Evolutionary conservation across 2,888 invertebrate genomes (phyloP).

Genomic region (Sphecodes monilicornis): DNA sequence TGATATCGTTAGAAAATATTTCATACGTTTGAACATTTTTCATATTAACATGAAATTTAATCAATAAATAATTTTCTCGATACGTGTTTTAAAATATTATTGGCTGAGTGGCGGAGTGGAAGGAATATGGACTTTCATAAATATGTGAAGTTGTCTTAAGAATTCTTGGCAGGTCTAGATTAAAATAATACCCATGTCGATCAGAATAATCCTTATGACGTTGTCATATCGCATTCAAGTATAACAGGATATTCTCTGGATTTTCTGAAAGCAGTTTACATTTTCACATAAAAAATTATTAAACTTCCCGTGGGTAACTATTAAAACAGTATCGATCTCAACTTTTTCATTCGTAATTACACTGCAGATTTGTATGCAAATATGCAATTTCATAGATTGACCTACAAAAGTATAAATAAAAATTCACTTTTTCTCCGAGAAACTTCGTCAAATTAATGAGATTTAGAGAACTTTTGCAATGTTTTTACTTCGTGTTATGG

Average conservation of each 20-base stretch:
- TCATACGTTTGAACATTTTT: neutral
- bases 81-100: neutral
- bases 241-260: neutral
- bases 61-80: too few relatives aligned
- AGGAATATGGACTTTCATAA: neutral
- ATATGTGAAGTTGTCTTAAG: slow-evolving; percentile 9
- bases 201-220: slow-evolving; percentile 28
- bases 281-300: neutral
- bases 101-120: neutral
- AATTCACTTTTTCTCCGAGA: neutral
- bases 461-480: neutral
- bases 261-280: neutral
- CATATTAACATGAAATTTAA: too few relatives aligned
- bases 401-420: neutral
- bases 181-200: slow-evolving; percentile 24
- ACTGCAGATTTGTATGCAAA: slow-evolving; percentile 1
- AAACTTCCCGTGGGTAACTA: neutral
- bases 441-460: neutral
- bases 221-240: neutral
- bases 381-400: neutral
- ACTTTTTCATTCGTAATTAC: neutral
- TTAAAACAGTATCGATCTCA: slow-evolving; percentile 2
- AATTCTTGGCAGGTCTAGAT: slow-evolving; percentile 26
- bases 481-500: neutral
- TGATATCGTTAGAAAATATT: neutral